Base-by-base conservation (phyloP, 1,140 invertebrate species). In the Planococcus citri region DNA sequence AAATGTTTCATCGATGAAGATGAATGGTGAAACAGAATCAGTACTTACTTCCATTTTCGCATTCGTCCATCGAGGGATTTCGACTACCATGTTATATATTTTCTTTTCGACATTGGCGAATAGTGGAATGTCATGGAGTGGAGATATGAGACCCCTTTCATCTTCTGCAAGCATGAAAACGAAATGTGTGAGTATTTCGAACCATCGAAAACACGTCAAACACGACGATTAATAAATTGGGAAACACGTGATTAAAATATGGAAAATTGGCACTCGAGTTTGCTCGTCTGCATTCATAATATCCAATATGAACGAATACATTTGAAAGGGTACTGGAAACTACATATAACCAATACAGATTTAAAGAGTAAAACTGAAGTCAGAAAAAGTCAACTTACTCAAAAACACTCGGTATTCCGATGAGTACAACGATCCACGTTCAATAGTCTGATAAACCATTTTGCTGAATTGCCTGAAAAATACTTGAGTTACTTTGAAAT, bases 41-140 rank as follows among this genome's bases (percentile, higher is more conserved):
- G 27, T 29, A 64, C 75, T 82, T 78, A 92, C 89, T 86, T 99
- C 97, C 95, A 99, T 98, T 83, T 99, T 99, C 69, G 95, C 95
- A 83, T 99, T 98, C 70, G 91, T 93, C 97, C 97, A 99, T 78
- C 97, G 83, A 71, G 97, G 97, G 74, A 99, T 89, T 81, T 99
- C 97, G 12, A 99, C 96, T 72, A 99, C 86, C 95, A 99, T 98
- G 80, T 99, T 95, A 73, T 88, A 88, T 57, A 88, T 80, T 77
- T 91, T 89, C 72, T 87, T 87, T 1, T 81, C 80, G 68, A 85
- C 82, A 80, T 96, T 87, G 60, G 89, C 89, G 80, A 86, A 90
- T 61, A 99, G 79, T 17, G 97, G 96, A 83, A 99, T 98, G 82
- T 99, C 97, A 82, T 99, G 97, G 79, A 98, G 87, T 12, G 97